Conservation (phyloP, 2,888 invertebrate species). For the Smittia sp. region DNA sequence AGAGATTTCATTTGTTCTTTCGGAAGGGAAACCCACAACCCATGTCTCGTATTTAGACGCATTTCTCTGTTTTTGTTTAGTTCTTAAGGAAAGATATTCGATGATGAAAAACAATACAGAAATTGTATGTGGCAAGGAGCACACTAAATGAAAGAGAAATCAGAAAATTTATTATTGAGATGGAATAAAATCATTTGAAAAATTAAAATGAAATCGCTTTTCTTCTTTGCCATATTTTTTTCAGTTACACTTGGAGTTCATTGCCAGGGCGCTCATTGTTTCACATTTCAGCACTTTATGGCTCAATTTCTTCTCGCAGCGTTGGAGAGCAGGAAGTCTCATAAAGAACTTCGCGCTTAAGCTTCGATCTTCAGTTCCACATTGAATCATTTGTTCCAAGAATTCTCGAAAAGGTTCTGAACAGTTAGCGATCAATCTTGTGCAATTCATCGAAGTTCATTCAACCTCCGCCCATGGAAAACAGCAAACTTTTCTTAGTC, state of each 20-base stretch:
- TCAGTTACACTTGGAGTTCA: no score
- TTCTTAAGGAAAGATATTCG: constrained; percentile 12
- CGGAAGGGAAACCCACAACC: neutral
- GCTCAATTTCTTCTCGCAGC: no score
- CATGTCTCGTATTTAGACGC: neutral
- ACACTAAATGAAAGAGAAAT: constrained; percentile 21
- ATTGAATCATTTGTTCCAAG: no score
- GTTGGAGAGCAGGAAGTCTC: no score
- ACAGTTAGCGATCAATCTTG: no score
- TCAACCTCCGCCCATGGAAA: no score
- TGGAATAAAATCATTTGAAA: constrained; percentile 27
- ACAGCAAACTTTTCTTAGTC: neutral
- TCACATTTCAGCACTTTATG: neutral
- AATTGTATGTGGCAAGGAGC: constrained; percentile 17
- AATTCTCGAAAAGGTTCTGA: no score
- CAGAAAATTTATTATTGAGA: constrained; percentile 35
- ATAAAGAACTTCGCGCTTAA: no score
- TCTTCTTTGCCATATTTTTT: neutral
- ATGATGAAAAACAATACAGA: constrained; percentile 25
- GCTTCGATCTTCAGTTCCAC: no score
- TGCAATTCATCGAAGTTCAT: no score
- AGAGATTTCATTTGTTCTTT: neutral
- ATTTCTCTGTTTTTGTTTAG: constrained; percentile 21
- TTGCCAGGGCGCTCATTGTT: no score
- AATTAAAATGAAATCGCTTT: neutral